phyloP scores from a whole-genome alignment of 2,888 invertebrate genomes.

The Drosophila monieri region DNA sequence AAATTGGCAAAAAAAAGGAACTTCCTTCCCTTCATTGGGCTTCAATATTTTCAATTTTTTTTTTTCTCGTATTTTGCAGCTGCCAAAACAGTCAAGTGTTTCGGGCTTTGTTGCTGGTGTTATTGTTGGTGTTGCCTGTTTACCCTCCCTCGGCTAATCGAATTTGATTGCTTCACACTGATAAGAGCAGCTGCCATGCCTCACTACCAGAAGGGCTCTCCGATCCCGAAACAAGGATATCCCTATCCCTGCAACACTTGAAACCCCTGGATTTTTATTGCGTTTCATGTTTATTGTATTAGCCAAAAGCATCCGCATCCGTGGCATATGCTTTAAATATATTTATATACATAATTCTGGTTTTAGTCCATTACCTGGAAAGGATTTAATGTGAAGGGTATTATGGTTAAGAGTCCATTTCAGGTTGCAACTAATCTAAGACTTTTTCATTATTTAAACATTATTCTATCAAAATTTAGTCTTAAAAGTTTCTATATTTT shows the following conservation, averaged over 20 bases:
- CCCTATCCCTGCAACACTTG: conserved; percentile 14
- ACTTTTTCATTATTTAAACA: neutral
- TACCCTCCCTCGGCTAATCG: conserved; percentile 68
- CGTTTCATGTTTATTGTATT: conserved; percentile 75
- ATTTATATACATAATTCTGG: conserved; percentile 19
- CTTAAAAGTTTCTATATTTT: too few relatives aligned
- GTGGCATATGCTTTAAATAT: conserved; percentile 72
- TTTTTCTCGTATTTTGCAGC: conserved; percentile 56
- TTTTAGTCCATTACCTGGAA: conserved; percentile 13
- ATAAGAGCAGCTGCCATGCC: conserved; percentile 76
- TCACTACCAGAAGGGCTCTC: conserved; percentile 13
- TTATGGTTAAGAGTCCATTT: neutral
- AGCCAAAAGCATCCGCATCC: conserved; percentile 51
- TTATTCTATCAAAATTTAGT: too few relatives aligned
- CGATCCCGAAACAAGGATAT: neutral
- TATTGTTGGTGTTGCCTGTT: conserved; percentile 26
- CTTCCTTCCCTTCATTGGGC: conserved; percentile 43
- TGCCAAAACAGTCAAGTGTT: conserved; percentile 76
- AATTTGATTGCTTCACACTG: conserved; percentile 81
- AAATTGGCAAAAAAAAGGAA: conserved; percentile 14
- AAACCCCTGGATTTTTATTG: conserved; percentile 58
- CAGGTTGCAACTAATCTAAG: conserved; percentile 1
- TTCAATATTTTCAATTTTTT: conserved; percentile 37
- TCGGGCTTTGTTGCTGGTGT: conserved; percentile 30
- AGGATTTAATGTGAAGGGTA: neutral